Evolutionary conservation across 2,113 vertebrate genomes (phyloP).

Genomic region (Desmodus rotundus): DNA sequence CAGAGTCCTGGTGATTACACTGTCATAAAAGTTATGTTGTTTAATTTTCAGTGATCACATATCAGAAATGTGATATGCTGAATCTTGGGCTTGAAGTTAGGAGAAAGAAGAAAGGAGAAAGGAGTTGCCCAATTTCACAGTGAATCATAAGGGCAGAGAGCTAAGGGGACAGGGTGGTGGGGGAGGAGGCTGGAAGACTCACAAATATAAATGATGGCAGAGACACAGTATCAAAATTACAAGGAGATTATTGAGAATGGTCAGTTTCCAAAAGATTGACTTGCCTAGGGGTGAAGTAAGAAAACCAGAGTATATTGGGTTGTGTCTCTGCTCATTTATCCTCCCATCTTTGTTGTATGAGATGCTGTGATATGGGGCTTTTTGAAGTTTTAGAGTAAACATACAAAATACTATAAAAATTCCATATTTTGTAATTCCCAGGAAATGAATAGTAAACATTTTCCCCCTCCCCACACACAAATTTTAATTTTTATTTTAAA

Average conservation of each 20-base stretch:
- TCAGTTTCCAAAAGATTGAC: not conserved
- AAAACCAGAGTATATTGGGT: not conserved
- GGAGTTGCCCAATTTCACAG: not conserved
- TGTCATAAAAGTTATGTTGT: not conserved
- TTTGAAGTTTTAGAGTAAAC: not conserved
- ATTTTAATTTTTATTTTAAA: constrained; percentile 10
- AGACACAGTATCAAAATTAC: not conserved
- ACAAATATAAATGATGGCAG: not conserved
- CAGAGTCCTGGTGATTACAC: not conserved
- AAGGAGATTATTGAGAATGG: not conserved
- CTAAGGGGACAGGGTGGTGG: not conserved
- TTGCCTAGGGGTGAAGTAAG: not conserved
- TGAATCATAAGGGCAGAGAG: not conserved
- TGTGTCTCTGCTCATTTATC: not conserved
- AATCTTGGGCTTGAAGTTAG: not conserved
- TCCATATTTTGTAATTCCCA: not conserved
- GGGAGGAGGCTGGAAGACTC: not conserved
- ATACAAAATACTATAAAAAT: not conserved
- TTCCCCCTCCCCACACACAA: not conserved
- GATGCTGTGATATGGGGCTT: not conserved
- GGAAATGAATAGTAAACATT: not conserved
- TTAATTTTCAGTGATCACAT: not conserved
- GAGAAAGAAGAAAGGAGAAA: not conserved
- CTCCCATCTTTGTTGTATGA: not conserved
- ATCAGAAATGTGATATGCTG: not conserved